These are phyloP conservation scores for Aleadryas rufinucha DNA, from an alignment of 2,113 vertebrate genomes.

Conservation along the genomic window DNA sequence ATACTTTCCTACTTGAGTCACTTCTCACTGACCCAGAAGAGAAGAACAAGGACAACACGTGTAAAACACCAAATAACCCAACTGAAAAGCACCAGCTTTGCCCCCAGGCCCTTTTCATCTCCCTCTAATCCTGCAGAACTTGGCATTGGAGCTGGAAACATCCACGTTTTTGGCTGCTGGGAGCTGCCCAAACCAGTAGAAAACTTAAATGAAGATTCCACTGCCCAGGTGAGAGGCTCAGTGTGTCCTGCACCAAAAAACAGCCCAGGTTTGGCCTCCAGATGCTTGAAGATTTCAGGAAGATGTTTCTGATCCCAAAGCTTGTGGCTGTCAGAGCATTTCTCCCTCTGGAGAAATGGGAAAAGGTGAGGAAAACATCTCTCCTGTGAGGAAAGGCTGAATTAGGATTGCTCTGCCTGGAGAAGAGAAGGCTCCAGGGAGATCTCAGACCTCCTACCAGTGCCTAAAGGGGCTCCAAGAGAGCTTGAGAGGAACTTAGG, in stretches of 20 bases:
- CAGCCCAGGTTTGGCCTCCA: not conserved
- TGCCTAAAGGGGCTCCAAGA: not conserved
- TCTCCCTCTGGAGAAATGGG: too few species aligned
- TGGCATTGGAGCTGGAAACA: not conserved
- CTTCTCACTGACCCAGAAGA: not conserved
- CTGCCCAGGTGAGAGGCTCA: not conserved
- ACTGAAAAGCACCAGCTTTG: not conserved
- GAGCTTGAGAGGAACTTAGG: not conserved
- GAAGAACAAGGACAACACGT: not conserved
- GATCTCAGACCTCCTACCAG: not conserved
- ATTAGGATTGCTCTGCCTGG: not conserved
- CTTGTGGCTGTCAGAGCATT: not conserved
- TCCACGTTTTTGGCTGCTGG: fast-evolving
- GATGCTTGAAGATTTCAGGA: not conserved
- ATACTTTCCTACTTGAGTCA: constrained; percentile 1
- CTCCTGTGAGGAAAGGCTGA: not conserved
- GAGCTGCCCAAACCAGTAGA: not conserved
- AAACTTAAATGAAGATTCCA: not conserved
- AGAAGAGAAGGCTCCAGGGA: not conserved
- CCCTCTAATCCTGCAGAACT: not conserved
- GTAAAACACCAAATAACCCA: not conserved
- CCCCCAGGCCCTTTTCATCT: not conserved
- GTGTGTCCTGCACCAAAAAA: not conserved
- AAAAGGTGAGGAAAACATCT: not conserved
- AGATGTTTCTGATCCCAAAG: not conserved